Evolutionary conservation across 1,140 invertebrate species (phyloP), one percentile per base, ranked within the genome.

Genomic region (Atta colombica): DNA sequence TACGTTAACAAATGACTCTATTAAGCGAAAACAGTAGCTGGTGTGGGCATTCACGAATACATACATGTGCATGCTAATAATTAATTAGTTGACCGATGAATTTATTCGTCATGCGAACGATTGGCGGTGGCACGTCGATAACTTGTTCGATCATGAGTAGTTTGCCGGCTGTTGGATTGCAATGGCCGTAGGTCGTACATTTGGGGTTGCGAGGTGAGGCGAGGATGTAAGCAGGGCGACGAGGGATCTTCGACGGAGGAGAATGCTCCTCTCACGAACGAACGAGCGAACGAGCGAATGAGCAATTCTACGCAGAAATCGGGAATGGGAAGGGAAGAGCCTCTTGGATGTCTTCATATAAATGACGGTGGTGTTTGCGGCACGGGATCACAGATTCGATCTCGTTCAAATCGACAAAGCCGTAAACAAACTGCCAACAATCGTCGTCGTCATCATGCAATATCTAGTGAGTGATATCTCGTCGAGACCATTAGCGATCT

Each of bases 261-360:
- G 69, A 84, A 84, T 75, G 80, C 80, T 84, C 69, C 39, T 75
- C 80, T 92, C 80, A 77, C 16, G 63, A 65, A 12, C 45, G 63
- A 69, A 53, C 61, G 60, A 85, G 61, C 68, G 81, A 71, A 53
- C 74, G 78, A 60, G 60, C 77, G 28, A 31, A 53, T 66, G 78
- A 60, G 60, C 77, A 69, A 84, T 74, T 84, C 55, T 31, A 60
- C 55, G 21, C 51, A 74, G 72, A 89, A 91, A 87, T 87, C 87
- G 85, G 91, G 92, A 92, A 93, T 89, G 90, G 93, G 93, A 94
- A 93, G 94, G 94, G 93, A 94, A 92, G 91, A 94, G 94, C 93
- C 65, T 94, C 93, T 51, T 89, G 89, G 78, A 86, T 88, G 91
- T 94, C 93, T 94, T 94, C 92, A 92, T 95, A 95, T 95, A 95